Evolutionary conservation across 2,888 invertebrate genomes (phyloP).

Genomic region (Halictus ligatus): DNA sequence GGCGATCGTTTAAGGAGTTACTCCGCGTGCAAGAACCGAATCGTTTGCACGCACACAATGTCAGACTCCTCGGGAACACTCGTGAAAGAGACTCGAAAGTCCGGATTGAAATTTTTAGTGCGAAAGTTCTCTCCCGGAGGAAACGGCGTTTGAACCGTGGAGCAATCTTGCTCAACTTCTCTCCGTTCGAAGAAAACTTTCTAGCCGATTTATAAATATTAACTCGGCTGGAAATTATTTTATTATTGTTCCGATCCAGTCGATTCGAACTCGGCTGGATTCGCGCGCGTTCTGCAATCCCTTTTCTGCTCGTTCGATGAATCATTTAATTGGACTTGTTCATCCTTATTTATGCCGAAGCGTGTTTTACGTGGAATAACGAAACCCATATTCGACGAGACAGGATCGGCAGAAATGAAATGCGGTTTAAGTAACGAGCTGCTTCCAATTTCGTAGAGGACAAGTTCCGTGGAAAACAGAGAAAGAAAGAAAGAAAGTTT

Average conservation of each 20-base stretch:
- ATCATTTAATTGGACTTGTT: not conserved
- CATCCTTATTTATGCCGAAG: not conserved
- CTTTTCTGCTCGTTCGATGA: not conserved
- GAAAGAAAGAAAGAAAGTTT: not conserved
- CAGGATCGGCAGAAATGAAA: not conserved
- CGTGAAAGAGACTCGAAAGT: constrained; percentile 13
- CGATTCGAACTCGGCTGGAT: not conserved
- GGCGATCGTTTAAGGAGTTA: not conserved
- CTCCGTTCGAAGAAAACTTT: not conserved
- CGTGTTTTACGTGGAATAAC: not conserved
- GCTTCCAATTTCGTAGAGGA: not conserved
- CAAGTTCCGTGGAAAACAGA: not conserved
- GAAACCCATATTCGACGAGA: not conserved
- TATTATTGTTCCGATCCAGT: not conserved
- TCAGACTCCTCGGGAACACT: not conserved
- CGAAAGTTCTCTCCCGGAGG: not conserved
- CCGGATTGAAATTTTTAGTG: constrained; percentile 7
- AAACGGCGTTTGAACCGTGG: not conserved
- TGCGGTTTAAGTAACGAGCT: not conserved
- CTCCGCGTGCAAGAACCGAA: not conserved
- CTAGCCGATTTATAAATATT: not conserved
- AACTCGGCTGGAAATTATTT: not conserved
- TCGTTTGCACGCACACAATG: not conserved
- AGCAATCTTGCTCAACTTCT: constrained; percentile 4
- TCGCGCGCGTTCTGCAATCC: not conserved